Base-by-base conservation (phyloP, 2,797 vertebrate genomes). In the Notamacropus eugenii region DNA sequence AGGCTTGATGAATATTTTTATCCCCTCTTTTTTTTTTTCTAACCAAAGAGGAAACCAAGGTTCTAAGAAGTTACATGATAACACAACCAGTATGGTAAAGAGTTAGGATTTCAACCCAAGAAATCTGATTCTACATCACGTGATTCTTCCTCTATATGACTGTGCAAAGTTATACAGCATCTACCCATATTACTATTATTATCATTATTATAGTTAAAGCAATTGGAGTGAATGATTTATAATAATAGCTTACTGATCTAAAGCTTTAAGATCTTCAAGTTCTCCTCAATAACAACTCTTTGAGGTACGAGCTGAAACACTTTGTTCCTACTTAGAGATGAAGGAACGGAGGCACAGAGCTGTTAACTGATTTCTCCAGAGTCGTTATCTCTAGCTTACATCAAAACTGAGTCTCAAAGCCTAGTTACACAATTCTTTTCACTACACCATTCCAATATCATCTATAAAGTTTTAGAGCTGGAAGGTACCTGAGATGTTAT, bases 391-490 rank as follows among this genome's bases (percentile, higher is more conserved):
- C 62, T n/a, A n/a, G 34, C 34, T 67, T 34, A 6, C 16, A 34
- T 67, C 62, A 67, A n/a, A n/a, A 34, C 34, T 67, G 62, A 34
- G 34, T n/a, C 14, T n/a, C 14, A n/a, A 67, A 67, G 62, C 14
- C 34, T 5, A 67, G 62, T 14, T 67, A 34, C 34, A 19, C 34
- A n/a, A n/a, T 4, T 67, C 34, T n/a, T 14, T 67, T n/a, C 34
- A 67, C 13, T 67, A 16, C 6, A 67, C 5, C 14, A 34, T n/a
- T n/a, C 62, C 34, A 67, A 67, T 67, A n/a, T 67, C 34, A 67
- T 92, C 0, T 13, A 34, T 94, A 57, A n/a, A 92, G 94, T 93
- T 95, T 92, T 90, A 91, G 92, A 94, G 93, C 14, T 91, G 13
- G 27, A 91, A 95, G 27, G 1, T 5, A 87, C 82, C 54, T 67